Conservation (phyloP, 2,888 invertebrate species). For the Saturnia pavonia region DNA sequence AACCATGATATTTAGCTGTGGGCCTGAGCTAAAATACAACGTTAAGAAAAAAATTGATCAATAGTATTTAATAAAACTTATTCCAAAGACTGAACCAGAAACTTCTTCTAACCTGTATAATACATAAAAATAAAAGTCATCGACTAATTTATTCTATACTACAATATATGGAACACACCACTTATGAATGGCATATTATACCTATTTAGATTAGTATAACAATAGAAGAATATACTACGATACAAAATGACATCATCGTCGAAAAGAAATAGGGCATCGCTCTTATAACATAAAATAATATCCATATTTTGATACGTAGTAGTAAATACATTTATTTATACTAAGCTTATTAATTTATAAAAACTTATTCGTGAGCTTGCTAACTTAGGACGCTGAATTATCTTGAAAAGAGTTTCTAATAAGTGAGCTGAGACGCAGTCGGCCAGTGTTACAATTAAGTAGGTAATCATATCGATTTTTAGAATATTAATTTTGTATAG, state of each 20-base stretch:
- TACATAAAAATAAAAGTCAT: no score
- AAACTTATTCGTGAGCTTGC: background rate
- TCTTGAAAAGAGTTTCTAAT: slow-evolving; percentile 21
- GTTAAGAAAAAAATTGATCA: no score
- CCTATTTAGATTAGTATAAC: background rate
- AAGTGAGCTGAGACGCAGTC: slow-evolving; percentile 34
- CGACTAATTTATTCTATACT: background rate
- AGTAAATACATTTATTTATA: background rate
- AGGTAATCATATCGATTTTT: slow-evolving; percentile 50
- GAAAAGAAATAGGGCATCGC: background rate
- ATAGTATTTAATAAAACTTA: no score
- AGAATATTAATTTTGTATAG: slow-evolving; percentile 27
- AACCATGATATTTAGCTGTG: background rate
- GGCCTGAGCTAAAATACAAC: no score
- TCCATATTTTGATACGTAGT: background rate
- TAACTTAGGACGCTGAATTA: background rate
- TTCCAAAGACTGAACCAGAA: no score
- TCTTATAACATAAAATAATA: background rate
- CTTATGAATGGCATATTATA: no score
- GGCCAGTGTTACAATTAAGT: slow-evolving; percentile 43
- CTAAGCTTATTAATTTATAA: background rate
- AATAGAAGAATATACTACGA: background rate
- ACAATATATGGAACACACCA: background rate
- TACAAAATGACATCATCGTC: background rate
- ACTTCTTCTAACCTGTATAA: no score